A percentile compares a stretch with the other conserved stretches of the same genome.
These are phyloP conservation scores for Acrossocheilus wenchowensis DNA, from an alignment of 2,797 vertebrate species.

Conservation along the genomic window DNA sequence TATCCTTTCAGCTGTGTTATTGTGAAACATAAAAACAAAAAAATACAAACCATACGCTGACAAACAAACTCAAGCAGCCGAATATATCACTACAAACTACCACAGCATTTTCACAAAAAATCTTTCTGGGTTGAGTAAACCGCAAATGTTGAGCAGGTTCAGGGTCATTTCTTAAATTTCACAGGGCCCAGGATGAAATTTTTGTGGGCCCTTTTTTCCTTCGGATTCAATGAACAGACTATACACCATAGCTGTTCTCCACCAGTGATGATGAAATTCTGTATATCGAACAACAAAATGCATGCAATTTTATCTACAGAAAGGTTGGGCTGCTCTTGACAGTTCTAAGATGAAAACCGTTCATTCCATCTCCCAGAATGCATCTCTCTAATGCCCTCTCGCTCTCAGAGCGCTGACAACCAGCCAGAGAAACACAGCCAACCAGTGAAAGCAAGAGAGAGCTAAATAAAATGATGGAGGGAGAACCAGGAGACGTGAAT, in stretches of 20 bases:
- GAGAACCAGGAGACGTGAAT: not conserved
- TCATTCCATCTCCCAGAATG: conserved; percentile 39
- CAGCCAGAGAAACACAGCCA: conserved; percentile 26
- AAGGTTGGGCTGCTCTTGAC: not conserved
- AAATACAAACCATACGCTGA: not conserved
- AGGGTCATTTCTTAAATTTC: not conserved
- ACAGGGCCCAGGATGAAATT: not conserved
- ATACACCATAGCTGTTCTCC: not conserved
- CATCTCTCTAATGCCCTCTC: conserved; percentile 39
- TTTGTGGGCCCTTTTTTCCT: not conserved
- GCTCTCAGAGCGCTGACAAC: conserved; percentile 25
- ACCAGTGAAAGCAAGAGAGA: not conserved
- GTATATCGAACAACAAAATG: not conserved
- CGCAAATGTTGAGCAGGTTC: not conserved
- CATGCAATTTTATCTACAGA: not conserved
- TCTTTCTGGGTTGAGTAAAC: not conserved
- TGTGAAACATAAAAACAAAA: not conserved
- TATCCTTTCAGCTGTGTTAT: conserved; percentile 41
- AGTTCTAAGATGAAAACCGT: conserved; percentile 9
- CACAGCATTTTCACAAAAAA: not conserved
- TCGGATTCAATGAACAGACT: not conserved
- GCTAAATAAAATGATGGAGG: conserved; percentile 16
- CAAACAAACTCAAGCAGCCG: conserved; percentile 3
- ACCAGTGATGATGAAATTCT: not conserved
- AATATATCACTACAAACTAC: conserved; percentile 20